Evolutionary conservation across 2,888 invertebrate genomes (phyloP), one percentile per base, ranked within the genome.

Genomic region (Fragum fragum): DNA sequence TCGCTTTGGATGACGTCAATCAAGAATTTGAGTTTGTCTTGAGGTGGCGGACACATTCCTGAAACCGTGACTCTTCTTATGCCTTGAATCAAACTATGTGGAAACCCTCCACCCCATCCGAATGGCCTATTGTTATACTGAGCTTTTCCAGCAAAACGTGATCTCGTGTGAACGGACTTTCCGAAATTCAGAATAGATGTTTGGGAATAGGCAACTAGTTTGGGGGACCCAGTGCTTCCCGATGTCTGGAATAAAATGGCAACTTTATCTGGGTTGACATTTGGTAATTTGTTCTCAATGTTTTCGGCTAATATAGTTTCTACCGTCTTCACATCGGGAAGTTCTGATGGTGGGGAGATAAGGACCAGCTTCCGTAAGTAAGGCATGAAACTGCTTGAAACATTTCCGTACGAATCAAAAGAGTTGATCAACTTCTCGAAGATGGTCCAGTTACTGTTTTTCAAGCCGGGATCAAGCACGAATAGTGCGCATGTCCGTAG

Each of bases 221-320:
- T 83, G 16, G 83, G 83, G 2, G 63, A 55, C 14, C 83, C 83
- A 9, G 79, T 83, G 36, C 83, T 83, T 18, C 83, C 79, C 1
- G 79, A 83, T 14, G 79, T 76, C 53, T 79, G 79, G 36, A 83
- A 59, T 11, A 83, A 28, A 26, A 61, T 53, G 2, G 73, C 59
- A n/a, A 57, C 21, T 16, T 71, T 55, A 36, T 77, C 28, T 55
- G 57, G 36, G 11, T 61, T 23, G 2, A 81, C 42, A 6, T 6
- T 39, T 16, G 81, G 81, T 23, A 73, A 32, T 7, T 36, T 23
- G 7, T 42, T 9, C 7, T 47, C 55, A 7, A 5, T 3, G 16
- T 23, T 0, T 26, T 29, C 32, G 9, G 73, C 21, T 53, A 79
- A 23, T 14, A 70, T 28, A 7, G 70, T 68, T 0, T 26, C 1